These are phyloP conservation scores for Philereme transversata DNA, from an alignment of 2,888 invertebrate species.

Conservation along the genomic window DNA sequence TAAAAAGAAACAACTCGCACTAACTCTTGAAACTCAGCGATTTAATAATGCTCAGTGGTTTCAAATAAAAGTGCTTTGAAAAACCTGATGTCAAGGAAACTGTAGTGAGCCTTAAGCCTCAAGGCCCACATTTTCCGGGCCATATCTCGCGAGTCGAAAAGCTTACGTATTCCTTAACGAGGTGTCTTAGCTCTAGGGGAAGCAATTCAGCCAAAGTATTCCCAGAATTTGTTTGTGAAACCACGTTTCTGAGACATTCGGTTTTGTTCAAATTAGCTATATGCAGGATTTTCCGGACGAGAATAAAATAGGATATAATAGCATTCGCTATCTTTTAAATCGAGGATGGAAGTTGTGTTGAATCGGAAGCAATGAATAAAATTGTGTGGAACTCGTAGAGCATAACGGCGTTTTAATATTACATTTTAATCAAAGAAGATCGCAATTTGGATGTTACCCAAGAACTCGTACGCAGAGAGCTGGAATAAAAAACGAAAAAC, in stretches of 20 bases:
- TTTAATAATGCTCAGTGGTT: slow-evolving; percentile 21
- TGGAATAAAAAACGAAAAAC: too few relatives aligned
- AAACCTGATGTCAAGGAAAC: slow-evolving; percentile 13
- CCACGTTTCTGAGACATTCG: slow-evolving; percentile 28
- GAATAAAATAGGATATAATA: slow-evolving; percentile 26
- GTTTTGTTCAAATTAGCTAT: slow-evolving; percentile 27
- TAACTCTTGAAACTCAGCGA: slow-evolving; percentile 5
- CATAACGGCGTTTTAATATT: too few relatives aligned
- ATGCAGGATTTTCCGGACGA: slow-evolving; percentile 20
- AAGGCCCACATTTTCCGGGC: slow-evolving; percentile 39
- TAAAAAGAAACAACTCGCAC: slow-evolving; percentile 10
- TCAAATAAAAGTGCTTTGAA: slow-evolving; percentile 22
- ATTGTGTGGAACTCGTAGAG: too few relatives aligned
- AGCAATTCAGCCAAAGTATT: slow-evolving; percentile 36
- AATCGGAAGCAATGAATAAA: too few relatives aligned
- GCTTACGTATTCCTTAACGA: slow-evolving; percentile 41
- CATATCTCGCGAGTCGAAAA: slow-evolving; percentile 34
- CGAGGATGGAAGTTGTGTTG: not conserved
- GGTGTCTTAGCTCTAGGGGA: slow-evolving; percentile 37
- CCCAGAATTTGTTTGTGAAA: slow-evolving; percentile 29
- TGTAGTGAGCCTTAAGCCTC: slow-evolving; percentile 25
- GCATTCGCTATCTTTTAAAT: slow-evolving; percentile 6
- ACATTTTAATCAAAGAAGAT: too few relatives aligned
- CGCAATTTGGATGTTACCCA: too few relatives aligned
- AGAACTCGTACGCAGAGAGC: too few relatives aligned